Base-by-base conservation (phyloP, 2,888 invertebrate species). In the Thyatira batis region DNA sequence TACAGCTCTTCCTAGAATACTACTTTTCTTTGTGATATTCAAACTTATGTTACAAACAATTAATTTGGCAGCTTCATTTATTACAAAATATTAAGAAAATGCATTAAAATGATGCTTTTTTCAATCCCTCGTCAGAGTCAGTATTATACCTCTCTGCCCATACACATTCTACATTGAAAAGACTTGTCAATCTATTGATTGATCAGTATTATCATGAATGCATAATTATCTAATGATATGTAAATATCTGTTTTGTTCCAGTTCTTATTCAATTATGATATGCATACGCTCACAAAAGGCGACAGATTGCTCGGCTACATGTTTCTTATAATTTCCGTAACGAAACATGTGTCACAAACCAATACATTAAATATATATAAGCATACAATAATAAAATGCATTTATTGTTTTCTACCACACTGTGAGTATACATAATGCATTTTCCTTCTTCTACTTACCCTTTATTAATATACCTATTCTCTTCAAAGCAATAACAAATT, bases 361-460 rank as follows among this genome's bases (percentile, higher is more conserved):
- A 58, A 67, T 3, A 57, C 17, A 21, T 10, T 49, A 10, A 25
- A 28, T 17, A 17, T n/a, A 50, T 9, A 58, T 4, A 61, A 60
- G 55, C 45, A 27, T 10, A 69, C 63, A 48, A 21, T 87, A 1
- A 59, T 87, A 2, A 53, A 63, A n/a, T 69, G 68, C 51, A 51
- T 89, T 3, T 84, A 78, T 46, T 63, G 54, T 28, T 52, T 80
- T 20, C 53, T 89, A 46, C 80, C 81, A 21, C 50, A 78, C 44
- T 78, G 89, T 89, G 65, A 84, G 87, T 82, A 63, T 45, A 44
- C 44, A n/a, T 45, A 23, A 25, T n/a, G 9, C 21, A 20, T 53
- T 45, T 25, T 50, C 28, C 45, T 28, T 20, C 33, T 33, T 33
- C 13, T 4, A 1, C 6, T 5, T 28, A 11, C 4, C 1, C 27